phyloP scores from a whole-genome alignment of 1,140 invertebrate genomes.

The Spodoptera litura region DNA sequence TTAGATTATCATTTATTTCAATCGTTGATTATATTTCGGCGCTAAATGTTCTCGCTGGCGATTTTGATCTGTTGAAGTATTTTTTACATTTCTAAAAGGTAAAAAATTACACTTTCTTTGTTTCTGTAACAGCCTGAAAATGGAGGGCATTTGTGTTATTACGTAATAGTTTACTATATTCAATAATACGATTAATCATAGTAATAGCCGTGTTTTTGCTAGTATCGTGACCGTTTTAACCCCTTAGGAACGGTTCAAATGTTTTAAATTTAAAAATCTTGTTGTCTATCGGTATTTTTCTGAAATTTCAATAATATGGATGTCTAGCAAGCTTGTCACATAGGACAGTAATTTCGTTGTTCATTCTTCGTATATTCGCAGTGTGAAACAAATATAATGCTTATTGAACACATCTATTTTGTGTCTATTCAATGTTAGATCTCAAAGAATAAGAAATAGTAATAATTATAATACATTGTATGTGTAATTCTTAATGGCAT shows the following conservation, averaged over 20 bases:
- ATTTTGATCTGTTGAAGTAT: slow-evolving; percentile 42
- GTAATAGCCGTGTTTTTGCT: slow-evolving; percentile 32
- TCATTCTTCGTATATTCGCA: slow-evolving; percentile 43
- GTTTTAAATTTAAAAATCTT: slow-evolving; percentile 28
- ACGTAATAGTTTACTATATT: slow-evolving; percentile 15
- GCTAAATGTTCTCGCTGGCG: slow-evolving; percentile 36
- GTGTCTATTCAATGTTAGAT: slow-evolving; percentile 46
- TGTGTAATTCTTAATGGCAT: slow-evolving; percentile 28
- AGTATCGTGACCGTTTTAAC: slow-evolving; percentile 8
- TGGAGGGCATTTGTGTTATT: slow-evolving; percentile 18
- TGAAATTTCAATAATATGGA: slow-evolving; percentile 26
- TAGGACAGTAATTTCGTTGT: slow-evolving; percentile 41
- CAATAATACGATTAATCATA: slow-evolving; percentile 34
- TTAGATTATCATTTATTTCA: slow-evolving; percentile 63
- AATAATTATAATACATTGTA: slow-evolving; percentile 41
- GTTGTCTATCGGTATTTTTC: slow-evolving; percentile 30
- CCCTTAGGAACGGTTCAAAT: background rate
- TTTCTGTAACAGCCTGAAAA: background rate
- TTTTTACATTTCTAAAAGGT: slow-evolving; percentile 16
- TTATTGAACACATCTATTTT: slow-evolving; percentile 43
- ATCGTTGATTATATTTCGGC: slow-evolving; percentile 59
- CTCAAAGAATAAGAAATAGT: slow-evolving; percentile 46
- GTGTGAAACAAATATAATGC: slow-evolving; percentile 41
- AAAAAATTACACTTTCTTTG: background rate
- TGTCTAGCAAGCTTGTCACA: slow-evolving; percentile 44